Conservation (phyloP, 2,113 vertebrate genomes). For the Himantopus leucocephalus region DNA sequence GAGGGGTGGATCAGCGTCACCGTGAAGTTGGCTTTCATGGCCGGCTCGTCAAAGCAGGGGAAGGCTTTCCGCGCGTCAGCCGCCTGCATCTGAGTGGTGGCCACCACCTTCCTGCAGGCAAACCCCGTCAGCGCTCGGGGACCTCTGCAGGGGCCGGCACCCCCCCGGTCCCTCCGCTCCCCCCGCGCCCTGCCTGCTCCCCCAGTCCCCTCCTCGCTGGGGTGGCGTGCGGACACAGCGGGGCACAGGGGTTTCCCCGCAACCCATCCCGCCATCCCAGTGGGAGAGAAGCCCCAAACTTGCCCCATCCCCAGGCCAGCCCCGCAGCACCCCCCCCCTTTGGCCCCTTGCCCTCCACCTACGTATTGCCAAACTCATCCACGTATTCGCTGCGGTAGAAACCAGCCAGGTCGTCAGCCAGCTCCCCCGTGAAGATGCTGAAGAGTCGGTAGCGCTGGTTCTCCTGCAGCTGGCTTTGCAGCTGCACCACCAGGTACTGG, state of each 20-base stretch:
- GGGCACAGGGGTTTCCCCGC: neutral
- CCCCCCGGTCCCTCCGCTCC: fast-evolving
- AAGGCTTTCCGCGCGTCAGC: constrained; percentile 88
- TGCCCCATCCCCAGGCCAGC: fast-evolving
- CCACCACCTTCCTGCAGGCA: constrained; percentile 80
- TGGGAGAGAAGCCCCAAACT: neutral
- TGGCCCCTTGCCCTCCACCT: neutral
- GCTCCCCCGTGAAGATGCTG: constrained; percentile 81
- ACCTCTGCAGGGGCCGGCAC: fast-evolving
- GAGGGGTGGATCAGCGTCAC: constrained; percentile 79
- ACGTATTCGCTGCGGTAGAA: constrained; percentile 94
- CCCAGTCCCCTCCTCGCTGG: neutral
- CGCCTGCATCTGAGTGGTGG: constrained; percentile 93
- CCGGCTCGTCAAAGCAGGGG: constrained; percentile 94
- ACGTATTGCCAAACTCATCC: constrained; percentile 73
- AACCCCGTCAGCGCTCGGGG: fast-evolving
- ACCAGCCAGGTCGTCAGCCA: constrained; percentile 88
- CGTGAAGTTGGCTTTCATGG: constrained; percentile 88
- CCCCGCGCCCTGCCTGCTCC: fast-evolving
- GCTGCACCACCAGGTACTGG: constrained; percentile 84
- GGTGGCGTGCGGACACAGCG: neutral
- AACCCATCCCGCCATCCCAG: neutral
- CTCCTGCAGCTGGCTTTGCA: constrained; percentile 12
- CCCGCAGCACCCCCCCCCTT: too few relatives aligned
- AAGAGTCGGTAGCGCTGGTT: constrained; percentile 73